Percentiles rank a stretch among this genome's conserved stretches.
Conservation (phyloP, 1,140 invertebrate genomes). For the Drosophila parvula region DNA sequence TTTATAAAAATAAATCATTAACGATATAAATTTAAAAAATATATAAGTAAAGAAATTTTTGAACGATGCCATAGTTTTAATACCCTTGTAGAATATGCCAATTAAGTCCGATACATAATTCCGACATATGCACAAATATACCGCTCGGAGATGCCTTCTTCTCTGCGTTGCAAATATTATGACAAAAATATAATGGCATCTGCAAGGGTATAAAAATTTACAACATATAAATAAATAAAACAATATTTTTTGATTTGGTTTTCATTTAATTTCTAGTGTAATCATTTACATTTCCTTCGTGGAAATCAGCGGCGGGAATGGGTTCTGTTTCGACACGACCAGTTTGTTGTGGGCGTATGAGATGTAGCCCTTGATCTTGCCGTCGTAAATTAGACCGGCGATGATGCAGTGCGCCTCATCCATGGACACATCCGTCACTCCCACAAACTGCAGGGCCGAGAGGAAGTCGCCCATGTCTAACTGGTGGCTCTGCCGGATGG, state of each 20-base stretch:
- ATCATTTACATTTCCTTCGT: slow-evolving; percentile 44
- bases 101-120: too few species aligned
- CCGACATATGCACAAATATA: too few species aligned
- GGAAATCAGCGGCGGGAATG: slow-evolving; percentile 91
- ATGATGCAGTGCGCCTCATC: slow-evolving; percentile 98
- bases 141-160: too few species aligned
- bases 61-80: too few species aligned
- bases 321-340: slow-evolving; percentile 98
- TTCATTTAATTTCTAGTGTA: slow-evolving; percentile 4
- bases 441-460: slow-evolving; percentile 91
- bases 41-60: neutral
- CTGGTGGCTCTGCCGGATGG: slow-evolving; percentile 94
- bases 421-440: slow-evolving; percentile 93
- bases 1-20: neutral
- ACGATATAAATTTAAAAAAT: neutral
- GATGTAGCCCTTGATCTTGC: slow-evolving; percentile 98
- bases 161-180: too few species aligned
- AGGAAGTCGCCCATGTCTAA: slow-evolving; percentile 94
- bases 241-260: neutral
- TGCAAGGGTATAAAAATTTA: neutral
- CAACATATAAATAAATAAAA: neutral
- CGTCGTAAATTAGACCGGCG: slow-evolving; percentile 97
- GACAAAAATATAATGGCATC: too few species aligned
- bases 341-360: slow-evolving; percentile 98
- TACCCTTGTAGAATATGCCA: too few species aligned